Conservation (phyloP, 2,888 invertebrate species). For the Phorcus lineatus region DNA sequence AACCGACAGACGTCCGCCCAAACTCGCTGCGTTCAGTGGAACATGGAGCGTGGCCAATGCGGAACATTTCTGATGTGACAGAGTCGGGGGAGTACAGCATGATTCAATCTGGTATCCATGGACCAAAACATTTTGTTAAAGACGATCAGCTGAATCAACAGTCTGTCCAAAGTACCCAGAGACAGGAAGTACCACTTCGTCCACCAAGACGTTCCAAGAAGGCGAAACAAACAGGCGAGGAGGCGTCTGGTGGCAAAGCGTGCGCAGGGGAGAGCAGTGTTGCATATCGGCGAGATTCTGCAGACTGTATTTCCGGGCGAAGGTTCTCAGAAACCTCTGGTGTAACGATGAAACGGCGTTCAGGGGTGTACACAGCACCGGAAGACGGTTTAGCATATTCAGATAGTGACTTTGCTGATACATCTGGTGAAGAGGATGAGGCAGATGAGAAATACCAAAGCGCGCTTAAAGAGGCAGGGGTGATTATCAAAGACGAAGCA, state of each 20-base stretch:
- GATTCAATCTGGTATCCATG: too few relatives aligned
- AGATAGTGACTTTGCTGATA: neutral
- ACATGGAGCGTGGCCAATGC: too few relatives aligned
- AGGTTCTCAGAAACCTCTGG: neutral
- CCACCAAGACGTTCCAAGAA: neutral
- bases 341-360: neutral
- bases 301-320: neutral
- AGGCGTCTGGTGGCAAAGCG: neutral
- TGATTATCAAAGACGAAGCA: neutral
- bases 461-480: neutral
- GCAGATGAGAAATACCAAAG: neutral
- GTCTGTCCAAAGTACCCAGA: too few relatives aligned
- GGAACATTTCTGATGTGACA: too few relatives aligned
- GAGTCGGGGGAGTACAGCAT: too few relatives aligned
- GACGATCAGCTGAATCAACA: too few relatives aligned
- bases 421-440: neutral
- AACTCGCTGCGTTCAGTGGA: too few relatives aligned
- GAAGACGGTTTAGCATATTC: neutral
- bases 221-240: neutral
- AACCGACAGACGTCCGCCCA: too few relatives aligned
- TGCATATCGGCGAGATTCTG: neutral
- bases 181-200: neutral
- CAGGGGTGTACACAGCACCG: neutral
- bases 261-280: neutral
- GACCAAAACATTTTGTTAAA: too few relatives aligned